Base-by-base conservation (phyloP, 2,888 invertebrate species). In the Odontothrips loti region DNA sequence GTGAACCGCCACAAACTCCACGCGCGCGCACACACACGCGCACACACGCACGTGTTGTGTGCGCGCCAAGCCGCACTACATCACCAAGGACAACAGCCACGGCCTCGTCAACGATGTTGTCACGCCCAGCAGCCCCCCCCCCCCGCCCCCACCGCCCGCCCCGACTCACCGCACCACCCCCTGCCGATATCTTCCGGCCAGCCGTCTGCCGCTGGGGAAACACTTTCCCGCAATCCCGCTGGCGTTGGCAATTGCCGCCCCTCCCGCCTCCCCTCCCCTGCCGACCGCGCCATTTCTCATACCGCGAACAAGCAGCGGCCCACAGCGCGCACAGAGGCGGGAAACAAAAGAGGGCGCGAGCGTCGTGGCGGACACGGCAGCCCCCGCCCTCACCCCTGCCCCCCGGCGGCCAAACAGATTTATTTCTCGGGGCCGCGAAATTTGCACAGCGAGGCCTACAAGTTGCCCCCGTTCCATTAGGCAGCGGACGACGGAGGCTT, bases 361-460 rank as follows among this genome's bases (percentile, higher is more conserved):
- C 58, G 20, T 15, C 34, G 34, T 15, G 15, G 20, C 20, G 15
- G 58, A 11, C 58, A 15, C 17, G 15, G 58, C 58, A 11, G 20
- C 58, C 20, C 15, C 15, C 51, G 51, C 51, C 51, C 9, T 10
- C 15, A 12, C 15, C 51, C 48, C 10, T 12, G 6, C 51, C 51
- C 51, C 1, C 51, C 4, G 15, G 15, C 51, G 51, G 51, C 51
- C 51, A n/a, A 68, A 68, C 68, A 23, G 68, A 68, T 68, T 68
- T 68, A 68, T 68, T 68, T 68, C 68, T 68, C 23, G 68, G 68
- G 68, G n/a, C n/a, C n/a, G n/a, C 20, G 11, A 23, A 68, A 68
- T 75, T 75, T 75, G 68, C 68, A 75, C 68, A 12, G 23, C 27
- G 58, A 51, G 51, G 15, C 20, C 58, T 17, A 58, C 58, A 17